Evolutionary conservation across 2,797 vertebrate species (phyloP), one percentile per base, ranked within the genome.

Genomic region (Hapalemur alaotrensis): DNA sequence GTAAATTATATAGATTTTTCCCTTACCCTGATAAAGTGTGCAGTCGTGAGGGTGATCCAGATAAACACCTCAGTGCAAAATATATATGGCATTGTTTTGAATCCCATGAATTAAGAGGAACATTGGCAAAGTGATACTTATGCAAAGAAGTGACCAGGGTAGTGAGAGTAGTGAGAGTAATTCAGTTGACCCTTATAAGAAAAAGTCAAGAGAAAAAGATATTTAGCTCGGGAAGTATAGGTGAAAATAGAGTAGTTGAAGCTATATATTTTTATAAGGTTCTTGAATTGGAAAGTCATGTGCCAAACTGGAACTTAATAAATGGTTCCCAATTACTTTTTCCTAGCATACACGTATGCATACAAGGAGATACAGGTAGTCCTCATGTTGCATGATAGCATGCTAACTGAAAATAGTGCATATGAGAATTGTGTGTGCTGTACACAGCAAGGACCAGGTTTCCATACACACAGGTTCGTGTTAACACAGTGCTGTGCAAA

Each of bases 401-500:
- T 18, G 23, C 7, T 38, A 32, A 32, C 7, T 23, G 14, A 83
- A 46, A 76, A 5, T 6, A 35, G 25, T 1, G 13, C 5, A 1
- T 17, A 5, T 35, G 23, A 41, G 48, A 54, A 72, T 32, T 15
- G 10, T 4, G 11, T 8, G 12, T 52, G 43, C 43, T 7, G 30
- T 30, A 9, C 28, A n/a, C 76, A 93, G 28, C 6, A 14, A 52
- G 23, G 54, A 32, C 30, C n/a, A 32, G 18, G 13, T 54, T 70
- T 0, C 22, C 46, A 5, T 7, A 1, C 10, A 17, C 9, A 15
- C 6, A 20, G 5, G 12, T 32, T 5, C 35, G 17, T n/a, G 38
- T 52, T 72, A 38, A 17, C 1, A 46, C 0, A 1, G 9, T 7
- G 15, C 8, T 35, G 0, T 15, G 8, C 12, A 2, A 54, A 38